phyloP scores from a whole-genome alignment of 2,797 vertebrate genomes.

The Sternarchorhynchus goeldii region DNA sequence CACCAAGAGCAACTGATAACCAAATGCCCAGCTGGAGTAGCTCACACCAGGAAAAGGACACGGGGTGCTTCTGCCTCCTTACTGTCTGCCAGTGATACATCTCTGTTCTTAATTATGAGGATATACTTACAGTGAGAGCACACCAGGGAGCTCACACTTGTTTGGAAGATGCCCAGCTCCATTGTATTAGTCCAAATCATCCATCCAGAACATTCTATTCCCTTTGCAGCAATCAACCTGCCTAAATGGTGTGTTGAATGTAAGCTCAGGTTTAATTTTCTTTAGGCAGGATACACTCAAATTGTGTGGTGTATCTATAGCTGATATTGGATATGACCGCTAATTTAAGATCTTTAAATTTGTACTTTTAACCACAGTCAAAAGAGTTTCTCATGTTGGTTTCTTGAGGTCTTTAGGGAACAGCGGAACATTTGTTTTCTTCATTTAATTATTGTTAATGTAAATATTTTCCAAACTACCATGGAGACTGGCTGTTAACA shows the following conservation, averaged over 20 bases:
- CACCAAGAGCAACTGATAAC: slow-evolving; percentile 18
- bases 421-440: background rate
- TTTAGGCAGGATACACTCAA: background rate
- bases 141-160: slow-evolving; percentile 6
- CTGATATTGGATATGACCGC: background rate
- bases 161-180: slow-evolving; percentile 14
- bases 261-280: background rate
- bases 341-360: background rate
- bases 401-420: background rate
- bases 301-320: background rate
- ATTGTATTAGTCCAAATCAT: background rate
- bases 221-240: slow-evolving; percentile 7
- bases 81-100: slow-evolving; percentile 8
- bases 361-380: no score
- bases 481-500: background rate
- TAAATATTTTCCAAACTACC: background rate
- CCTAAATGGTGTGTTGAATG: background rate
- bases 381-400: background rate
- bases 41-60: background rate
- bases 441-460: no score
- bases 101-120: slow-evolving; percentile 28
- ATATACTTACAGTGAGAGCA: slow-evolving; percentile 21
- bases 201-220: slow-evolving; percentile 14
- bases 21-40: slow-evolving; percentile 35
- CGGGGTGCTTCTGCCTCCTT: background rate